Base-by-base conservation (phyloP, 2,797 vertebrate species). In the Streptopelia turtur region DNA sequence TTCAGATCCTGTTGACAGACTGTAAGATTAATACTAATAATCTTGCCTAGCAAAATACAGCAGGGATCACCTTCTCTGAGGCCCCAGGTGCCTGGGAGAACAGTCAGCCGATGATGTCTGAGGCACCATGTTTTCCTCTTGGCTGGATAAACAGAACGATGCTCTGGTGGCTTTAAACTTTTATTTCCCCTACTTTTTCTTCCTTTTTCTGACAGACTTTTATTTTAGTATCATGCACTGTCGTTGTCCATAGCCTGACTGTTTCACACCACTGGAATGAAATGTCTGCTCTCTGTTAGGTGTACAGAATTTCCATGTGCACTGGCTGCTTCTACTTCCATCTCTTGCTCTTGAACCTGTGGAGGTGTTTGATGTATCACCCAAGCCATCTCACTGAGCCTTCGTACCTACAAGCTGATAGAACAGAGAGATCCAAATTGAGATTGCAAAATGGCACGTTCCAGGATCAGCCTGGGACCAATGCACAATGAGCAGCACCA, bases 1-100 rank as follows among this genome's bases (percentile, higher is more conserved):
- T 87, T 94, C 77, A 71, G 68, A 77, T 84, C 37, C 53, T 89
- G 87, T 57, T 94, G 93, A 93, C 85, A 96, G 89, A 82, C 63
- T 4, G 7, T 72, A 63, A 93, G 87, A 93, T 87, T 95, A 87
- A 91, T 94, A 64, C 59, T 84, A 68, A 88, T 86, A 90, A 86
- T 88, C 66, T 91, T 83, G 65, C 69, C 55, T 17, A 64, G 50
- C 5, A 82, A 93, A 95, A 91, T 77, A 56, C 15, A 50, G 60
- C 3, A 1, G 8, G 22, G 20, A 45, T 84, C 78, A 75, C 75
- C 68, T 92, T 95, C 72, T 81, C 66, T 35, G 61, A 69, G 77
- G 53, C n/a, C 24, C 65, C 77, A 60, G 59, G 39, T 56, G 41
- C 15, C 57, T 50, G 43, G 66, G 11, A 95, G 33, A 88, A 61